phyloP scores from a whole-genome alignment of 1,140 invertebrate species.

The Odontomachus brunneus region DNA sequence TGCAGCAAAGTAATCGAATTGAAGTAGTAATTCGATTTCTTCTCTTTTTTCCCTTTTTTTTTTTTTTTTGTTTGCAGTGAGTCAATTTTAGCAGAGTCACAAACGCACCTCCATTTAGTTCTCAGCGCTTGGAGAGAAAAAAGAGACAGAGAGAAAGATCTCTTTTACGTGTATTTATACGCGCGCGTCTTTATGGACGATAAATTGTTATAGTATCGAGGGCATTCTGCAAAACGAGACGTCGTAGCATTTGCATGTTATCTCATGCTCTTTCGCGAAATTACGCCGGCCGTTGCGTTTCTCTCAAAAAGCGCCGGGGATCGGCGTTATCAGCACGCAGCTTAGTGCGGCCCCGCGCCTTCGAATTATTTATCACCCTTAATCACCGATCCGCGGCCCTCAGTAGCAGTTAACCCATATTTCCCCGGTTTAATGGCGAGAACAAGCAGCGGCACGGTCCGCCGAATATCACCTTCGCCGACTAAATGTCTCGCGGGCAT shows the following conservation, averaged over 20 bases:
- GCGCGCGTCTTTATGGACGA: constrained; percentile 32
- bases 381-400: constrained; percentile 52
- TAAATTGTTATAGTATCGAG: constrained; percentile 53
- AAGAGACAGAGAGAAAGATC: not conserved
- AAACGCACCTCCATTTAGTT: too few species aligned
- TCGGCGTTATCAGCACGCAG: constrained; percentile 35
- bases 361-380: constrained; percentile 60
- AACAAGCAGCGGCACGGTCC: constrained; percentile 35
- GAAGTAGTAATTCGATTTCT: too few species aligned
- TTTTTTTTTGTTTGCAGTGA: too few species aligned
- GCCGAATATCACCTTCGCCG: constrained; percentile 7
- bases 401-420: constrained; percentile 55
- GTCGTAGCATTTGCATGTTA: constrained; percentile 56
- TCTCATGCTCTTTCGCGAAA: constrained; percentile 45
- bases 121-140: not conserved
- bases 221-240: constrained; percentile 48
- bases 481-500: constrained; percentile 49
- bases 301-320: constrained; percentile 43
- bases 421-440: constrained; percentile 49
- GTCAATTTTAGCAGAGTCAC: too few species aligned
- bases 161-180: constrained; percentile 40
- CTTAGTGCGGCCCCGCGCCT: constrained; percentile 14
- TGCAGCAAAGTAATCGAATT: not conserved
- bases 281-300: constrained; percentile 22
- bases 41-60: too few species aligned